Evolutionary conservation across 2,888 invertebrate genomes (phyloP), one percentile per base, ranked within the genome.

Genomic region (Epistrophe eligans): DNA sequence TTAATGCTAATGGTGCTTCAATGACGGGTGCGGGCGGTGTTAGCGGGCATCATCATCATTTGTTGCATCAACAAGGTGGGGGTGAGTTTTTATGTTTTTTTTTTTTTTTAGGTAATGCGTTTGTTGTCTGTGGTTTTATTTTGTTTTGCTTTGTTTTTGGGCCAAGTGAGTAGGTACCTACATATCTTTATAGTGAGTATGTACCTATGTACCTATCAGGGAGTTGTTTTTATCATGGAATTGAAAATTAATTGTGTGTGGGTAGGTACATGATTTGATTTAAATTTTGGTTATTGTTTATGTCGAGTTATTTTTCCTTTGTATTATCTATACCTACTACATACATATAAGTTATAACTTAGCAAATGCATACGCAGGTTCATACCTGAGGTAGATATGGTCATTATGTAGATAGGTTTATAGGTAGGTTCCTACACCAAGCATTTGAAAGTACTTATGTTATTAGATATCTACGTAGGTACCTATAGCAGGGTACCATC

Each of bases 41-140:
- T 72, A 67, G 88, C 48, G 66, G 84, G 67, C 73, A 79, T 79
- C 89, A 89, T 89, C 93, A 93, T 89, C 91, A 92, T 89, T 91
- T 93, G 90, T 89, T 93, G 89, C 93, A 93, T 90, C 91, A 92
- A 52, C 93, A 92, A 82, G 77, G 89, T 58, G 88, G 89, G 90
- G 92, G 93, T 91, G 91, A 92, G 93, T 89, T 89, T 72, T 45
- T 58, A 43, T 40, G 32, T 71, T 8, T 72, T 57, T 45, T 32
- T 7, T 55, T 13, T 62, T 48, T 19, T 70, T 57, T 32, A n/a
- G n/a, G n/a, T n/a, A 2, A n/a, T 32, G 28, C 55, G n/a, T 84
- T 58, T 60, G n/a, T 74, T 72, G 28, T 58, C 10, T 60, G 19
- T 19, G 35, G 19, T 24, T 66, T 19, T 50, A 11, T 76, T 50